Percentiles rank a stretch among this genome's conserved stretches.
Conservation (phyloP, 2,113 vertebrate genomes). For the Sorex fumeus region DNA sequence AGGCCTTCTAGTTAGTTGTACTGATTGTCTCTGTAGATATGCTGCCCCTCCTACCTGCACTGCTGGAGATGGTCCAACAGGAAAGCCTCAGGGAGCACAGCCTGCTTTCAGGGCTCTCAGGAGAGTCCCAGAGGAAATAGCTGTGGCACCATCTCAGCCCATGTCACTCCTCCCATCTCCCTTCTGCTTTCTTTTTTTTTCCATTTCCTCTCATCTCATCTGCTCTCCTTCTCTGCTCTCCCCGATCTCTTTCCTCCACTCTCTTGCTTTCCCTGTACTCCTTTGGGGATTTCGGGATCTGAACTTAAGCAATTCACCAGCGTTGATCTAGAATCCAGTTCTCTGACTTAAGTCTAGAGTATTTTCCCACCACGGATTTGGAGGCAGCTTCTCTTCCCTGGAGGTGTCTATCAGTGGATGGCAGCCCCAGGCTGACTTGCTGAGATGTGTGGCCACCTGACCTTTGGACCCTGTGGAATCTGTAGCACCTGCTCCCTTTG, state of each 20-base stretch:
- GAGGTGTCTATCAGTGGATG: neutral
- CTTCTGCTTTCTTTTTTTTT: neutral
- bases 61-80: neutral
- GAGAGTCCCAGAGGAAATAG: neutral
- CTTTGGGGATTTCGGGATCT: neutral
- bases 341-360: neutral
- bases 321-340: neutral
- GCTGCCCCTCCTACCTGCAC: too few species aligned
- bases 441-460: neutral
- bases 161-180: neutral
- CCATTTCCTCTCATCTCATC: neutral
- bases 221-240: neutral
- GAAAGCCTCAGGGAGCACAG: fast-evolving
- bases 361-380: neutral
- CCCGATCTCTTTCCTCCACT: neutral
- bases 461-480: neutral
- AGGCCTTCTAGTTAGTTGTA: neutral
- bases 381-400: neutral
- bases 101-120: too few species aligned
- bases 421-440: neutral
- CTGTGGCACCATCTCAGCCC: neutral
- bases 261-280: neutral
- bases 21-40: neutral
- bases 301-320: neutral
- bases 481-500: too few species aligned